A percentile compares a stretch with the other conserved stretches of the same genome.
phyloP scores from a whole-genome alignment of 2,888 invertebrate genomes.

The Macrosiphum euphorbiae region DNA sequence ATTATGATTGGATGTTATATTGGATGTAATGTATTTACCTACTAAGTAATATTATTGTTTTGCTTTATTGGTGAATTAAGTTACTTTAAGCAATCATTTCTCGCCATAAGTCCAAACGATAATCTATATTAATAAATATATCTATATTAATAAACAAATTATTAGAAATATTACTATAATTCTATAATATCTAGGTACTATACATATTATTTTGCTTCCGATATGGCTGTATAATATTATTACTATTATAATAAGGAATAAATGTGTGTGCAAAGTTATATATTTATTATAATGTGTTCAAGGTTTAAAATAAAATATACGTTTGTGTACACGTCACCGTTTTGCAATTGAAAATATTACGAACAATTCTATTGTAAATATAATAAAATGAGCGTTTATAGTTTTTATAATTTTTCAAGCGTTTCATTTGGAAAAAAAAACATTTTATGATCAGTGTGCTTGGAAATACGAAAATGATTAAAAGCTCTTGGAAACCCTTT shows the following conservation, averaged over 20 bases:
- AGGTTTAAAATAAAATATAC: background rate
- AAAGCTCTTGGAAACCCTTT: conserved; percentile 29
- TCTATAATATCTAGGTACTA: background rate
- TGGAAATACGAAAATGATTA: conserved; percentile 52
- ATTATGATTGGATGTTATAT: too few relatives aligned
- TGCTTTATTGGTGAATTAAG: background rate
- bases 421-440: conserved; percentile 22
- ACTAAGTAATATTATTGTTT: background rate
- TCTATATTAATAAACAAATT: background rate
- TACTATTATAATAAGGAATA: background rate
- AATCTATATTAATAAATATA: too few relatives aligned
- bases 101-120: background rate
- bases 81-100: background rate
- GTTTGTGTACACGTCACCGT: background rate
- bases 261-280: background rate
- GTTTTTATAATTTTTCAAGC: conserved; percentile 47
- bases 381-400: background rate
- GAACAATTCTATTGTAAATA: background rate
- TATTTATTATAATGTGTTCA: background rate
- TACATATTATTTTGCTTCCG: background rate
- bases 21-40: background rate
- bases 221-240: background rate
- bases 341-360: background rate
- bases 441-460: conserved; percentile 20
- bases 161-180: background rate